phyloP scores from a whole-genome alignment of 2,888 invertebrate species.

The Drosophila stalkeri region DNA sequence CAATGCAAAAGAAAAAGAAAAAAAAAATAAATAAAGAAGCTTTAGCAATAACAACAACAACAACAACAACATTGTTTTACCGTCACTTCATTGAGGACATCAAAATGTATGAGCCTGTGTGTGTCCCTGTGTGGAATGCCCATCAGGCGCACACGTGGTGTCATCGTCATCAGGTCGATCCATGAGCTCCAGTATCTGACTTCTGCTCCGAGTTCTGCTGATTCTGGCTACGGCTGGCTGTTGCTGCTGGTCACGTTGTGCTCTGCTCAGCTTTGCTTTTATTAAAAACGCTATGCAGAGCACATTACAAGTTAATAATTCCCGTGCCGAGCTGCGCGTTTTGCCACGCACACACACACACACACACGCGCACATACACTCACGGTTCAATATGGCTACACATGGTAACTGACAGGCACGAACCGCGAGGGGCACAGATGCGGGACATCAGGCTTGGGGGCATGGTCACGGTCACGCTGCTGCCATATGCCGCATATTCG shows the following conservation, averaged over 20 bases:
- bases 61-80: constrained; percentile 62
- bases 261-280: constrained; percentile 69
- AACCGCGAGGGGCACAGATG: constrained; percentile 7
- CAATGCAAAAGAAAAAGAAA: constrained; percentile 70
- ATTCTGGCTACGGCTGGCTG: constrained; percentile 22
- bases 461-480: constrained; percentile 54
- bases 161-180: constrained; percentile 56
- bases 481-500: constrained; percentile 75
- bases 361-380: constrained; percentile 26
- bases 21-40: constrained; percentile 2
- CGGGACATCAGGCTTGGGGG: constrained; percentile 13
- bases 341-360: constrained; percentile 29
- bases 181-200: constrained; percentile 17
- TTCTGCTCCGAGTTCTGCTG: background rate
- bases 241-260: constrained; percentile 71
- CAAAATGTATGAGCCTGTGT: constrained; percentile 73
- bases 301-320: constrained; percentile 82
- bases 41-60: background rate
- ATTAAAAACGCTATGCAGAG: constrained; percentile 81
- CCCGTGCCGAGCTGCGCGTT: constrained; percentile 67
- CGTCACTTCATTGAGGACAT: constrained; percentile 80
- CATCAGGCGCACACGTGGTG: constrained; percentile 73
- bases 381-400: constrained; percentile 27
- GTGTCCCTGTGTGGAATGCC: constrained; percentile 54
- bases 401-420: constrained; percentile 22